Conservation (phyloP, 1,140 invertebrate genomes). For the Bombyx mandarina region DNA sequence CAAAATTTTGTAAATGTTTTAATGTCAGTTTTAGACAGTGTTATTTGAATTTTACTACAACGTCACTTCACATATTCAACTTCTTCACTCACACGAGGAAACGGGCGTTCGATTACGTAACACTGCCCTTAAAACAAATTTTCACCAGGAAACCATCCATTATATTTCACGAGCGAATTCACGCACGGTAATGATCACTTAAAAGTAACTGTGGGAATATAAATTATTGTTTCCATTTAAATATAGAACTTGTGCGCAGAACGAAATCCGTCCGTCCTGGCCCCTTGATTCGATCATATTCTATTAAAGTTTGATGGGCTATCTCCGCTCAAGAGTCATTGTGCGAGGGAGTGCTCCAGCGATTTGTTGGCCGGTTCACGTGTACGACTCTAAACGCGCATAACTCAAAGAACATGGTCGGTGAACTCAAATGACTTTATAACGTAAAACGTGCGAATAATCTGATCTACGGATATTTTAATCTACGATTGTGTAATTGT, state of each 20-base stretch:
- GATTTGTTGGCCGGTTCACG: slow-evolving; percentile 22
- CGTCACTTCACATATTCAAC: too few relatives aligned
- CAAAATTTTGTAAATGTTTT: too few relatives aligned
- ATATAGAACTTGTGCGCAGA: slow-evolving; percentile 31
- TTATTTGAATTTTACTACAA: too few relatives aligned
- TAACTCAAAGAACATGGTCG: slow-evolving; percentile 2
- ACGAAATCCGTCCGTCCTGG: slow-evolving; percentile 41
- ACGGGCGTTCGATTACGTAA: slow-evolving; percentile 10
- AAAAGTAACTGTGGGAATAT: too few relatives aligned
- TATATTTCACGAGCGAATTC: slow-evolving; percentile 18
- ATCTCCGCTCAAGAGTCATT: slow-evolving; percentile 59
- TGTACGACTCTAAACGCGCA: slow-evolving; percentile 5
- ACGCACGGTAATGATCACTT: slow-evolving; percentile 5
- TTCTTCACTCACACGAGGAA: too few relatives aligned
- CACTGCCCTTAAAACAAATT: slow-evolving; percentile 17
- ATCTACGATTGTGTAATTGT: too few relatives aligned
- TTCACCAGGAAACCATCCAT: slow-evolving; percentile 18
- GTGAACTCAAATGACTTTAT: slow-evolving; percentile 2
- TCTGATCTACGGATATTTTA: too few relatives aligned
- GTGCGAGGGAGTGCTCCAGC: slow-evolving; percentile 39
- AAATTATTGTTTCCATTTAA: too few relatives aligned
- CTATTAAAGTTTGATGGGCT: slow-evolving; percentile 60
- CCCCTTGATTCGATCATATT: slow-evolving; percentile 44
- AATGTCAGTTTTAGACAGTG: too few relatives aligned
- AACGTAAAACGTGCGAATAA: background rate